Evolutionary conservation across 2,797 vertebrate genomes (phyloP), one percentile per base, ranked within the genome.

Genomic region (Clamator glandarius): DNA sequence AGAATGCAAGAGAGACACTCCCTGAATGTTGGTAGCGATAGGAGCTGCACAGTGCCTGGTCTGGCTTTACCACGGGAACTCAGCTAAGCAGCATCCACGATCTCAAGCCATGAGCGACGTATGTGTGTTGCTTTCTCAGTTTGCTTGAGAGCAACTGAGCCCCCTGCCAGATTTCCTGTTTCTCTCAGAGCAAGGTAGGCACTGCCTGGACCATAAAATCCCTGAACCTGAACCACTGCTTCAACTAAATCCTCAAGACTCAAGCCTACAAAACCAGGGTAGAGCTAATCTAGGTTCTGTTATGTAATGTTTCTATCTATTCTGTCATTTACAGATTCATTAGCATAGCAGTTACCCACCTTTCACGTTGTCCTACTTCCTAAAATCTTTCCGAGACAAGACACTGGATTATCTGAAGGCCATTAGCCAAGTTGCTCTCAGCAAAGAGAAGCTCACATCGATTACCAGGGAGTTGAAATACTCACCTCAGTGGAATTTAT

Each of bases 381-480:
- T 33, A 35, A 67, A 50, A 41, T 46, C 68, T 48, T 91, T 46
- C 54, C 82, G 91, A 70, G 64, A 77, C 85, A 92, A 87, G 18
- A 31, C 12, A 42, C 2, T 59, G 39, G 57, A 82, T 39, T 89
- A 67, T 6, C 57, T 93, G 64, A 74, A 74, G n/a, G 15, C 78
- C 64, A 46, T 74, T 21, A 89, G 35, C 42, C n/a, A 87, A 61
- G 31, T 52, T 74, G 15, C 52, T 57, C 54, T 70, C 29, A 67
- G n/a, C 41, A 86, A 72, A 83, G 33, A 67, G 0, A 67, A 23
- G n/a, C 26, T 85, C 44, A 31, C 33, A 68, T 75, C 54, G 62
- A 55, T 68, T 74, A 94, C 24, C 67, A 67, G 28, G 31, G 29
- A 87, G 18, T 39, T 74, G 42, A 93, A 93, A 84, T 61, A 84